Base-by-base conservation (phyloP, 2,888 invertebrate species). In the Myopa tessellatipennis region DNA sequence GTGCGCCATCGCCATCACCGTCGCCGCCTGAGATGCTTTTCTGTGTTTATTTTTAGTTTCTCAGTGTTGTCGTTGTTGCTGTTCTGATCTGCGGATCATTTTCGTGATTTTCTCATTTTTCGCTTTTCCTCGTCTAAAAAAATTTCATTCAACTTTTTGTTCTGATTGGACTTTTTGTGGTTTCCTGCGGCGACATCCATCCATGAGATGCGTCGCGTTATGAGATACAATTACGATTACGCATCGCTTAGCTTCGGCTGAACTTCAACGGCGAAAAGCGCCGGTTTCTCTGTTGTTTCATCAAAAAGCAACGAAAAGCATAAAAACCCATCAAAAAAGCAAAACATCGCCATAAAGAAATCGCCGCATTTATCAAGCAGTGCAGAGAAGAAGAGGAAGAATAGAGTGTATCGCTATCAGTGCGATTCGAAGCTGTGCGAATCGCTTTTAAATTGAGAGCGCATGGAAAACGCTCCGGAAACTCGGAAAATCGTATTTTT, bases 11-110 rank as follows among this genome's bases (percentile, higher is more conserved):
- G 40, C 34, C 18, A 10, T 65, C 65, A 16, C 36, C 18, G 65
- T 18, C 18, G 26, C 61, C 34, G 36, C 36, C 36, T 4, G 14
- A 4, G 76, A 78, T 79, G 80, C 81, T 77, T 79, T 80, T 73
- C 68, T 75, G 63, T 78, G 78, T 77, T 45, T 81, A 81, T 81
- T 80, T 81, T 81, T 80, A 81, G 80, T 77, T n/a, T 26, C 34
- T 7, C 38, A 26, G 58, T 38, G 58, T 40, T 4, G 12, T 58
- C 16, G 5, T 60, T 71, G 26, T 71, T 36, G n/a, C 16, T n/a
- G 55, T n/a, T 12, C 10, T 55, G 14, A n/a, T 55, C 38, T 58
- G 36, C 14, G 4, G 40, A 40, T 50, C 18, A n/a, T 7, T 40
- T 40, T 40, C 67, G 4, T 67, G 50, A 14, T 8, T 10, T 50